Percentiles rank a stretch among this genome's conserved stretches.
These are phyloP conservation scores for Paratrypauchen microcephalus DNA, from an alignment of 2,797 vertebrate species.

Conservation along the genomic window DNA sequence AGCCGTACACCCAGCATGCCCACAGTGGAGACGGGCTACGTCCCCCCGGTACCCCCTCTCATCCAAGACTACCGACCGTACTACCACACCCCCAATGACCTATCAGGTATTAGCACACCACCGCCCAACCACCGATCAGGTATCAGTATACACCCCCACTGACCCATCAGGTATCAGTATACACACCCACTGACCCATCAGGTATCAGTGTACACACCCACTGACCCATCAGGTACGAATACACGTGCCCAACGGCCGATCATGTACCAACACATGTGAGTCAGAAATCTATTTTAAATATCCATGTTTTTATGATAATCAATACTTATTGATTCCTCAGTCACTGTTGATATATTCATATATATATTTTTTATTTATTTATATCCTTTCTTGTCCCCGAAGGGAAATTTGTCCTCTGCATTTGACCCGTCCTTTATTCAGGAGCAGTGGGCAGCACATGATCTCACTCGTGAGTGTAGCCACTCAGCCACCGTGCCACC, in stretches of 20 bases:
- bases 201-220: not conserved
- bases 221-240: not conserved
- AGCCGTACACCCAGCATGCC: conserved; percentile 94
- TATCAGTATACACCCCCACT: conserved; percentile 36
- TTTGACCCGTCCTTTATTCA: too few relatives aligned
- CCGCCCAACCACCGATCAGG: conserved; percentile 91
- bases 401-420: too few relatives aligned
- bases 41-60: conserved; percentile 88
- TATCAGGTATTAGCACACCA: conserved; percentile 84
- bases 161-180: not conserved
- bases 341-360: too few relatives aligned
- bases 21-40: conserved; percentile 91
- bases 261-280: not conserved
- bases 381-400: too few relatives aligned
- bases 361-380: too few relatives aligned
- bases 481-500: too few relatives aligned
- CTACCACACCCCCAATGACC: conserved; percentile 91
- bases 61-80: conserved; percentile 97
- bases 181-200: not conserved
- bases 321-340: too few relatives aligned
- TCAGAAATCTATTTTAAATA: not conserved
- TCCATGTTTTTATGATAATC: too few relatives aligned
- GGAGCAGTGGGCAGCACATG: too few relatives aligned
- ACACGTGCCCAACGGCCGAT: not conserved
- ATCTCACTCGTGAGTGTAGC: too few relatives aligned